Evolutionary conservation across 2,888 invertebrate species (phyloP), one percentile per base, ranked within the genome.

Genomic region (Allygus modestus): DNA sequence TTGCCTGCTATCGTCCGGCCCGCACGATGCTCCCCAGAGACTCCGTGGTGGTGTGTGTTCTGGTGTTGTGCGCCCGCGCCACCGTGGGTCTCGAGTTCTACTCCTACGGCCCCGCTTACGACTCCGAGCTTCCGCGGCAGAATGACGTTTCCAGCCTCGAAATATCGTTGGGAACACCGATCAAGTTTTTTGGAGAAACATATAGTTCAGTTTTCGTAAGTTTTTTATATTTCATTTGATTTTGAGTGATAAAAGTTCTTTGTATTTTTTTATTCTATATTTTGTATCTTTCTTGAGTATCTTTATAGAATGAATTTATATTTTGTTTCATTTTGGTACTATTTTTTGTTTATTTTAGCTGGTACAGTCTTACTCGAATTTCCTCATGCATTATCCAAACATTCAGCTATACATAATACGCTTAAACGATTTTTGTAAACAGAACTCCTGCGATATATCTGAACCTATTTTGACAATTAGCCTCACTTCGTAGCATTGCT

Each of bases 181-280:
- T 98, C 83, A 92, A 93, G 79, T 97, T 97, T 91, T 98, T 94
- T 90, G 96, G 95, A 87, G 94, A 94, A 87, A 91, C 91, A 86
- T 97, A 96, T 90, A 93, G 94, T 84, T 92, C 93, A 46, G 92
- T 98, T 88, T 97, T 93, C 91, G 98, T 98, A 91, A 97, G 97
- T 97, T 89, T 79, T 69, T 82, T 46, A 12, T 54, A 46, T 54
- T 54, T 46, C 12, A 46, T 15, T 84, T 26, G 71, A 33, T 28
- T 20, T 58, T 58, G 4, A 58, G n/a, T n/a, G n/a, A n/a, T n/a
- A n/a, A n/a, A n/a, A 46, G 9, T 12, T 46, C 9, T 73, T 31
- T 85, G 31, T 82, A 51, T 20, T 31, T 73, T 81, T 82, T 75
- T 71, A 65, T 75, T 82, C n/a, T n/a, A n/a, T n/a, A n/a, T n/a